Evolutionary conservation across 2,113 vertebrate species (phyloP).

Genomic region (Alligator sinensis): DNA sequence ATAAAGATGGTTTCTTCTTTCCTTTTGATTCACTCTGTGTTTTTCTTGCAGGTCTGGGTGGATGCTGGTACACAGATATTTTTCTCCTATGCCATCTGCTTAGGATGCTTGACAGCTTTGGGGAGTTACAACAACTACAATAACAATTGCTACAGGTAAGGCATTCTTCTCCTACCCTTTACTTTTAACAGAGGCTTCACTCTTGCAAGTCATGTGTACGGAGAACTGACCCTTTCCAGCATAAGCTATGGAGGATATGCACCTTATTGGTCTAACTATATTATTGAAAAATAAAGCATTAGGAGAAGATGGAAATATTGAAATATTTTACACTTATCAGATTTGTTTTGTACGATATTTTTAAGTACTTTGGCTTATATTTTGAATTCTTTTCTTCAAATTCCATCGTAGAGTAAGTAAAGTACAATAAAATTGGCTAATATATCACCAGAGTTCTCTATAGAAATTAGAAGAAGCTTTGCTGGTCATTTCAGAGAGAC

Average conservation of each 20-base stretch:
- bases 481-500: not conserved
- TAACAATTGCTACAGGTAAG: conserved; percentile 98
- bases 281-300: not conserved
- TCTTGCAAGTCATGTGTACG: not conserved
- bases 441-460: not conserved
- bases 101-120: conserved; percentile 96
- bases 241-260: not conserved
- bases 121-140: conserved; percentile 98
- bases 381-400: not conserved
- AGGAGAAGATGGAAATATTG: not conserved
- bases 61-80: conserved; percentile 99
- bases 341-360: not conserved
- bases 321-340: not conserved
- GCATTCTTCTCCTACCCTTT: fast-evolving
- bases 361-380: fast-evolving
- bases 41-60: conserved; percentile 91
- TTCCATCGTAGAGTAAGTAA: not conserved
- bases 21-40: not conserved
- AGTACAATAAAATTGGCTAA: not conserved
- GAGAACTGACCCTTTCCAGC: not conserved
- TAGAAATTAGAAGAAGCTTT: not conserved
- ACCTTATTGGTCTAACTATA: not conserved
- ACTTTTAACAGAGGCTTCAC: not conserved
- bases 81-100: conserved; percentile 97
- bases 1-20: not conserved